Conservation (phyloP, 2,888 invertebrate genomes). For the Tinea semifulvella region DNA sequence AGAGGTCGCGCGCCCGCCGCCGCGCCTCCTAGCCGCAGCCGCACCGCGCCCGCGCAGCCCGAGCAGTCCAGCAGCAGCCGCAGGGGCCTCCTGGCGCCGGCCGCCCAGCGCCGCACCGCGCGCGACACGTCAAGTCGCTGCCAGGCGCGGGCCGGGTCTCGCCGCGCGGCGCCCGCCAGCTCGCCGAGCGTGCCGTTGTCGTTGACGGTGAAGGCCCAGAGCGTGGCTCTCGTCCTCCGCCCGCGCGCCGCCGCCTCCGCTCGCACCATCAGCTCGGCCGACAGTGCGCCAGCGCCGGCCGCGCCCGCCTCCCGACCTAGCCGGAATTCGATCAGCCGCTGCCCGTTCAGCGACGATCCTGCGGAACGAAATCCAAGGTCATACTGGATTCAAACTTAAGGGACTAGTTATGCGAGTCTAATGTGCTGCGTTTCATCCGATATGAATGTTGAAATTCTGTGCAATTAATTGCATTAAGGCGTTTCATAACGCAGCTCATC, state of each 20-base stretch:
- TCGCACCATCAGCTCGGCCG: constrained; percentile 81
- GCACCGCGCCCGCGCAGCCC: constrained; percentile 79
- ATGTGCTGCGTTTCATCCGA: too few species aligned
- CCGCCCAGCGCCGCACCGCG: constrained; percentile 78
- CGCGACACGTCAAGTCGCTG: constrained; percentile 85
- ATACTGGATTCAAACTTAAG: neutral
- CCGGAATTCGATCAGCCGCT: constrained; percentile 86
- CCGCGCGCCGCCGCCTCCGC: constrained; percentile 40
- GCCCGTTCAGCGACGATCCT: constrained; percentile 87
- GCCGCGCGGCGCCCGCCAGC: constrained; percentile 63
- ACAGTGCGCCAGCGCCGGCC: constrained; percentile 72
- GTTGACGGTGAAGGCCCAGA: constrained; percentile 77
- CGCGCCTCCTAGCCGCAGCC: constrained; percentile 68
- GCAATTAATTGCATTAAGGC: too few species aligned
- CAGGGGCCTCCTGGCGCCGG: constrained; percentile 66
- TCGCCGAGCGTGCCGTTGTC: constrained; percentile 68
- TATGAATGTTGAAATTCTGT: too few species aligned
- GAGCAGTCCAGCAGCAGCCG: constrained; percentile 86
- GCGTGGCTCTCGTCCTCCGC: constrained; percentile 63
- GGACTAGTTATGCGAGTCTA: too few species aligned
- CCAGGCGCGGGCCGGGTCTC: constrained; percentile 77
- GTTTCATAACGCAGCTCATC: too few species aligned
- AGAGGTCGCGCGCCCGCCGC: constrained; percentile 77
- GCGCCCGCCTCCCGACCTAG: constrained; percentile 69
- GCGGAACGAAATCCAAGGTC: constrained; percentile 27